Evolutionary conservation across 2,797 vertebrate genomes (phyloP).

Genomic region (Pipistrellus kuhlii): DNA sequence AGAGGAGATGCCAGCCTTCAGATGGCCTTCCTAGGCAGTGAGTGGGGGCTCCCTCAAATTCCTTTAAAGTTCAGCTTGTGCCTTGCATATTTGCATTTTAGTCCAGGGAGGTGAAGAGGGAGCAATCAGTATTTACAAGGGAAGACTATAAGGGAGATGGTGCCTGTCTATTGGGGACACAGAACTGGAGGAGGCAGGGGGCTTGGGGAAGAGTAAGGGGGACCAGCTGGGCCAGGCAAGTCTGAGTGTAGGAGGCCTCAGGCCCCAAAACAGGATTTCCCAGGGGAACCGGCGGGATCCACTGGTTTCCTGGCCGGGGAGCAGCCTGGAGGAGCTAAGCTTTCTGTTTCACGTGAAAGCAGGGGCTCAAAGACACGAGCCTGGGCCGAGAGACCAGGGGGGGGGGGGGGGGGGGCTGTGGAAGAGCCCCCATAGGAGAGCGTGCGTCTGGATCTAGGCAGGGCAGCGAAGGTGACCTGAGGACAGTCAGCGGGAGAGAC

Average conservation of each 20-base stretch:
- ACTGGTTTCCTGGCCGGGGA: background rate
- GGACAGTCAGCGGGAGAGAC: background rate
- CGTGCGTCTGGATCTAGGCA: background rate
- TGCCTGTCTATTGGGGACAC: background rate
- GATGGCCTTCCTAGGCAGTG: background rate
- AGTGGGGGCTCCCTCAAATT: rapidly evolving
- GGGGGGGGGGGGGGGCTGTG: background rate
- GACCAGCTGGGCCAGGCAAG: background rate
- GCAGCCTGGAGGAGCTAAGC: background rate
- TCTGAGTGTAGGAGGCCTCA: background rate
- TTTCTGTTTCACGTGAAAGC: background rate
- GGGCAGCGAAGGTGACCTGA: background rate
- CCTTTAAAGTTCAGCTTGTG: background rate
- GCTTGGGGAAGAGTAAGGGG: too few species aligned
- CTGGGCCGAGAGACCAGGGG: background rate
- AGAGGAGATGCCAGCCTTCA: background rate
- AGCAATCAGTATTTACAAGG: rapidly evolving
- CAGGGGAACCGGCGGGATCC: background rate
- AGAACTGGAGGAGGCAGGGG: background rate
- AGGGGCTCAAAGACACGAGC: background rate
- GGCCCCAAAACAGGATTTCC: background rate
- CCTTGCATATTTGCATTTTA: background rate
- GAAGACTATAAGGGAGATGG: background rate
- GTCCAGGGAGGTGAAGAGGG: background rate
- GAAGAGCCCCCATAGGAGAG: background rate